Percentiles rank a stretch among this genome's conserved stretches.
phyloP scores from a whole-genome alignment of 2,113 vertebrate species.

The Poecile atricapillus region DNA sequence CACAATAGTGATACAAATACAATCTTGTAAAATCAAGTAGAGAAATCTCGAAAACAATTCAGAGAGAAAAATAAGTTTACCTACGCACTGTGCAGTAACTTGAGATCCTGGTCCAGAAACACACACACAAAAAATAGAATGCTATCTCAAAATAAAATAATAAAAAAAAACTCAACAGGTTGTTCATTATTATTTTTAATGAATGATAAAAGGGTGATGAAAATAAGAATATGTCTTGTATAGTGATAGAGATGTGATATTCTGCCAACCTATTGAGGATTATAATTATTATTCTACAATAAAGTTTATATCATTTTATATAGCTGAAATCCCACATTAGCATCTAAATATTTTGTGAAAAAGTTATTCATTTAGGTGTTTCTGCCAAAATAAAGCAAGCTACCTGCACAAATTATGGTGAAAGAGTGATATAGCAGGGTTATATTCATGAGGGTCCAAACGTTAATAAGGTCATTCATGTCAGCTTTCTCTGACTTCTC shows the following conservation, averaged over 20 bases:
- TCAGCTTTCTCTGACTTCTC: neutral
- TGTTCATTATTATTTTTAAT: neutral
- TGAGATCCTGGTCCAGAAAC: neutral
- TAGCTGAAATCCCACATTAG: neutral
- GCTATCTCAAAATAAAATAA: neutral
- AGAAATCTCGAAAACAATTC: neutral
- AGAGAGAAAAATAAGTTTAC: neutral
- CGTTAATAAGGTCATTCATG: neutral
- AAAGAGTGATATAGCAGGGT: neutral
- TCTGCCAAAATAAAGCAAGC: neutral
- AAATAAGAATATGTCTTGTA: neutral
- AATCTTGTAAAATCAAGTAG: neutral
- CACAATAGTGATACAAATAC: neutral
- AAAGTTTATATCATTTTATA: neutral
- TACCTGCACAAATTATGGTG: neutral
- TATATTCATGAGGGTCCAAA: neutral
- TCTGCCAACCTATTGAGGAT: neutral
- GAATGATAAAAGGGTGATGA: neutral
- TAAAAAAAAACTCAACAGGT: fast-evolving
- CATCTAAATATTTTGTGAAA: neutral
- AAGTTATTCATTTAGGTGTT: neutral
- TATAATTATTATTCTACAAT: neutral
- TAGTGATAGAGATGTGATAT: neutral
- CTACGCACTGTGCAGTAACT: neutral
- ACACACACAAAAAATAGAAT: neutral